Percentiles rank a stretch among this genome's conserved stretches.
Evolutionary conservation across 2,797 vertebrate species (phyloP).

Genomic region (Molossus alvarezi): DNA sequence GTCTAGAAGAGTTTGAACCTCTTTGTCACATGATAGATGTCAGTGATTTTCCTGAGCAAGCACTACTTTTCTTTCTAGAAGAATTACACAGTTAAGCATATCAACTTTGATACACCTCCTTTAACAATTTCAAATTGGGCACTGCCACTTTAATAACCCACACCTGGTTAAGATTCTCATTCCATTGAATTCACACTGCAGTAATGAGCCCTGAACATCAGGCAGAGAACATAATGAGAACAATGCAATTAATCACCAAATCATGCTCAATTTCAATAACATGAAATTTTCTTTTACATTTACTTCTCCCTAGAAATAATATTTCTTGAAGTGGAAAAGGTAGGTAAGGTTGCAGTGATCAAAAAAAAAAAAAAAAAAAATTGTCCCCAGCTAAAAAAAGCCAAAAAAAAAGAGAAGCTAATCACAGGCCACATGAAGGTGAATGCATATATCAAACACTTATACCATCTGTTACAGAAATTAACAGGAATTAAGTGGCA

Average conservation of each 20-base stretch:
- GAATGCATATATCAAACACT: constrained; percentile 90
- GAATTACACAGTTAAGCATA: constrained; percentile 84
- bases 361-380: constrained; percentile 84
- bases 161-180: constrained; percentile 87
- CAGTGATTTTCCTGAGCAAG: constrained; percentile 86
- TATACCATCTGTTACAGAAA: constrained; percentile 89
- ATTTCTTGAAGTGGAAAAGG: constrained; percentile 86
- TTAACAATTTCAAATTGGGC: constrained; percentile 87
- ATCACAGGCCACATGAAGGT: constrained; percentile 89
- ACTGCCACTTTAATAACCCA: constrained; percentile 88
- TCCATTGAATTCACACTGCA: constrained; percentile 84
- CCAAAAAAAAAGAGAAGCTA: constrained; percentile 74
- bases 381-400: constrained; percentile 61
- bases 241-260: constrained; percentile 90
- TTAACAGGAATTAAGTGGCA: constrained; percentile 88
- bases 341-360: constrained; percentile 84
- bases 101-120: constrained; percentile 87
- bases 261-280: constrained; percentile 88
- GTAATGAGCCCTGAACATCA: constrained; percentile 89
- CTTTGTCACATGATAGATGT: constrained; percentile 87
- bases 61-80: constrained; percentile 84
- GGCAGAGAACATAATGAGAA: constrained; percentile 87
- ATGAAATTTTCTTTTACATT: constrained; percentile 86
- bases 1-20: constrained; percentile 71
- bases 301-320: constrained; percentile 88